phyloP scores from a whole-genome alignment of 92 coral and sea anemone species.

The Pocillopora grandis region DNA sequence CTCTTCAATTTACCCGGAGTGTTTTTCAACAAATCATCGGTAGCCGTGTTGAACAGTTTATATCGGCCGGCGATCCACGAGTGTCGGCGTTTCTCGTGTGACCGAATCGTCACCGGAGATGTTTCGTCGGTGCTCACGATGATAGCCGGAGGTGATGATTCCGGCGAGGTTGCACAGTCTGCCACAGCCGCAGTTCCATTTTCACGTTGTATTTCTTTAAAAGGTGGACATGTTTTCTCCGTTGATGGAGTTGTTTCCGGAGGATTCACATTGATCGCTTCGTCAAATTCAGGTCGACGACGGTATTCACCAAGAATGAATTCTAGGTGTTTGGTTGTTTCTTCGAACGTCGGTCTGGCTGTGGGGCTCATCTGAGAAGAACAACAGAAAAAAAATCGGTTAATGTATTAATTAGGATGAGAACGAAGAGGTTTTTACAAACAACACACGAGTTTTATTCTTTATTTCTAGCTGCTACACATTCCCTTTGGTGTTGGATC shows the following conservation, averaged over 20 bases:
- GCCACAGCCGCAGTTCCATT: background rate
- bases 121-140: conserved; percentile 32
- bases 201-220: background rate
- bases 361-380: conserved; percentile 62
- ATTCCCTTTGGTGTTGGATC: no score
- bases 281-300: conserved; percentile 51
- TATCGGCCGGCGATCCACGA: conserved; percentile 82
- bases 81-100: conserved; percentile 59
- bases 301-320: conserved; percentile 43
- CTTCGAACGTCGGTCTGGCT: conserved; percentile 66
- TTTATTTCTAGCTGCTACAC: no score
- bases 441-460: no score
- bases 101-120: conserved; percentile 13
- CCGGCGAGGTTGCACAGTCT: background rate
- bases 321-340: conserved; percentile 70
- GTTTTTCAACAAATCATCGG: conserved; percentile 87
- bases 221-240: background rate
- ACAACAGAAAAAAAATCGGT: background rate
- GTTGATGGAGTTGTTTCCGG: conserved; percentile 3
- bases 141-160: conserved; percentile 14
- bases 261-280: background rate
- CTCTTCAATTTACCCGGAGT: conserved; percentile 90
- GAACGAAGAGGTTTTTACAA: no score
- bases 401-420: no score
- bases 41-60: conserved; percentile 81